These are phyloP conservation scores for Hylomyscus alleni DNA, from an alignment of 2,797 vertebrate genomes.

Conservation along the genomic window DNA sequence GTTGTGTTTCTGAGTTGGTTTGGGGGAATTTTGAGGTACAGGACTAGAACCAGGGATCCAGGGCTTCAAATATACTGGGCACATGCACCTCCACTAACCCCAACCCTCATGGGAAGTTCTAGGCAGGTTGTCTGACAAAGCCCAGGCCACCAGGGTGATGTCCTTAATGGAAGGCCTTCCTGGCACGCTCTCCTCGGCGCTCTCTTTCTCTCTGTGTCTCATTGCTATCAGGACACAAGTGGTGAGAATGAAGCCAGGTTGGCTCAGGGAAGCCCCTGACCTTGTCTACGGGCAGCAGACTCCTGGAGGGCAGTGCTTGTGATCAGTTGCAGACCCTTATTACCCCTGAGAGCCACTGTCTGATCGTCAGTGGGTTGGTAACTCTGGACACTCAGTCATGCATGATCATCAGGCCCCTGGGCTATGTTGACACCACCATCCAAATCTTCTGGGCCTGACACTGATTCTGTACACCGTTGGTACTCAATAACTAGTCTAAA, in stretches of 20 bases:
- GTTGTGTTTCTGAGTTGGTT: background rate
- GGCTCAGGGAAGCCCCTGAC: background rate
- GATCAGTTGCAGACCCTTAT: background rate
- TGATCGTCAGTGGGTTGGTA: background rate
- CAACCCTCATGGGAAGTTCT: background rate
- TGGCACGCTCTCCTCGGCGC: background rate
- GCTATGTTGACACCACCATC: background rate
- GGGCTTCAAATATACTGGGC: background rate
- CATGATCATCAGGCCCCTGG: background rate
- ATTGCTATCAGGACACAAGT: background rate
- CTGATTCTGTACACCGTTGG: no score
- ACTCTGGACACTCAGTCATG: background rate
- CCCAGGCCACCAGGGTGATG: background rate
- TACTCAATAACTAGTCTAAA: no score
- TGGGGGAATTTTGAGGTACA: background rate
- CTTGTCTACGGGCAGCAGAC: background rate
- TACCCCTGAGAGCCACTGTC: background rate
- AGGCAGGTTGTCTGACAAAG: background rate
- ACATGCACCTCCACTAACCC: background rate
- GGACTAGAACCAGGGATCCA: background rate
- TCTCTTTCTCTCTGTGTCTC: background rate
- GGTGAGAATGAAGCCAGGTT: background rate
- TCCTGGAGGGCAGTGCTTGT: background rate
- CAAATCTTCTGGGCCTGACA: background rate
- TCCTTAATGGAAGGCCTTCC: background rate